A percentile compares a stretch with the other conserved stretches of the same genome.
phyloP scores from a whole-genome alignment of 2,888 invertebrate species.

The Cantharis nigra region DNA sequence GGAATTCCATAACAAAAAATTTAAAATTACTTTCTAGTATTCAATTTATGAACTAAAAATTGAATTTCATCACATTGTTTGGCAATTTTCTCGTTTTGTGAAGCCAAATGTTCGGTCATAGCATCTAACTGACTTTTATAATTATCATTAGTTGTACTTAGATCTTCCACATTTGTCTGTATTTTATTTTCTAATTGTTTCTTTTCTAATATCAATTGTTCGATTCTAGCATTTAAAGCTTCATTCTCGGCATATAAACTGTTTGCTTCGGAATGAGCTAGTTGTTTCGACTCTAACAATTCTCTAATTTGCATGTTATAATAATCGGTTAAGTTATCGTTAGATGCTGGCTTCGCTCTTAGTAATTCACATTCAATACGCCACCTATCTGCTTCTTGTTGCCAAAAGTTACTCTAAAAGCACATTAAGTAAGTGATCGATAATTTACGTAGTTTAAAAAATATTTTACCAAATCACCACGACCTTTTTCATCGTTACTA shows the following conservation, averaged over 20 bases:
- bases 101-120: slow-evolving; percentile 78
- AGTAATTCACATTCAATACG: slow-evolving; percentile 73
- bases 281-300: slow-evolving; percentile 45
- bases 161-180: slow-evolving; percentile 66
- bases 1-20: background rate
- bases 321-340: slow-evolving; percentile 49
- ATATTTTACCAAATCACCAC: background rate
- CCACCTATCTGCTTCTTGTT: slow-evolving; percentile 76
- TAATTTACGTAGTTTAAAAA: background rate
- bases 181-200: slow-evolving; percentile 61
- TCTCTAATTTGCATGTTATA: slow-evolving; percentile 50
- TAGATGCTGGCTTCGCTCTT: slow-evolving; percentile 48
- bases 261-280: slow-evolving; percentile 47
- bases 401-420: slow-evolving; percentile 45
- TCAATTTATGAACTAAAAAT: slow-evolving; percentile 64
- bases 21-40: slow-evolving; percentile 40
- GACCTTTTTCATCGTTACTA: background rate
- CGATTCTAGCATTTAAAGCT: slow-evolving; percentile 57
- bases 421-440: background rate
- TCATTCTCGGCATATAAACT: slow-evolving; percentile 51
- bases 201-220: slow-evolving; percentile 58
- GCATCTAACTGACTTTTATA: slow-evolving; percentile 74
- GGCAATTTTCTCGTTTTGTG: slow-evolving; percentile 84
- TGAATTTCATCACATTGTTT: slow-evolving; percentile 80
- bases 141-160: slow-evolving; percentile 65